A percentile compares a stretch with the other conserved stretches of the same genome.
Conservation (phyloP, 2,888 invertebrate species). For the Drosophila tanythrix region DNA sequence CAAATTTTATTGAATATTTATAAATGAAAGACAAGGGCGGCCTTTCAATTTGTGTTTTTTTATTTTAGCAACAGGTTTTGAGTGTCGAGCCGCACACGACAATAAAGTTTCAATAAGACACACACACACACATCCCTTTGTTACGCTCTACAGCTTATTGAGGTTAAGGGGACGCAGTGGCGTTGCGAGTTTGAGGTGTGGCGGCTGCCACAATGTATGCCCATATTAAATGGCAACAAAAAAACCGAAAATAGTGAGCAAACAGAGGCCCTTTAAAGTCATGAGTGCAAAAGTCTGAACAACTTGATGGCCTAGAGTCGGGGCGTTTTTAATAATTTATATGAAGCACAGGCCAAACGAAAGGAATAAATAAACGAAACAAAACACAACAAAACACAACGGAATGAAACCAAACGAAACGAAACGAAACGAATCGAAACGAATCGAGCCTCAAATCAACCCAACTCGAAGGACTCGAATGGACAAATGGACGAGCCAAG, state of each 20-base stretch:
- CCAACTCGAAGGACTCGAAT: constrained; percentile 27
- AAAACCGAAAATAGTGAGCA: neutral
- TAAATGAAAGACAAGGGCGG: constrained; percentile 14
- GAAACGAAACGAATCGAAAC: constrained; percentile 18
- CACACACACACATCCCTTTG: constrained; percentile 28
- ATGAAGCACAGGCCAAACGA: constrained; percentile 36
- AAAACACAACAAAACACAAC: constrained; percentile 1
- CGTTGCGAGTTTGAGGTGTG: neutral
- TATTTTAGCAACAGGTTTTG: constrained; percentile 39
- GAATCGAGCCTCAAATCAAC: constrained; percentile 63
- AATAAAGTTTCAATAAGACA: constrained; percentile 55
- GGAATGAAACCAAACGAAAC: constrained; percentile 40
- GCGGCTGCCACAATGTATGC: neutral
- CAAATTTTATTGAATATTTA: constrained; percentile 47
- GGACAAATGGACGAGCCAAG: constrained; percentile 15
- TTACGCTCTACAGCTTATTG: constrained; percentile 13
- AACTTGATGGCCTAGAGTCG: constrained; percentile 58
- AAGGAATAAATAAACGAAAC: constrained; percentile 49
- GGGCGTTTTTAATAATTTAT: constrained; percentile 74
- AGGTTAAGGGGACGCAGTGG: neutral
- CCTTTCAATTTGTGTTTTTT: constrained; percentile 13
- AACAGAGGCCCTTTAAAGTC: constrained; percentile 32
- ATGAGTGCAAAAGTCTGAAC: constrained; percentile 15
- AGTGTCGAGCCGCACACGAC: constrained; percentile 30
- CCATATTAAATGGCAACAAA: constrained; percentile 15